Percentiles rank a stretch among this genome's conserved stretches.
These are phyloP conservation scores for Rhingia campestris DNA, from an alignment of 2,888 invertebrate species.

Conservation along the genomic window DNA sequence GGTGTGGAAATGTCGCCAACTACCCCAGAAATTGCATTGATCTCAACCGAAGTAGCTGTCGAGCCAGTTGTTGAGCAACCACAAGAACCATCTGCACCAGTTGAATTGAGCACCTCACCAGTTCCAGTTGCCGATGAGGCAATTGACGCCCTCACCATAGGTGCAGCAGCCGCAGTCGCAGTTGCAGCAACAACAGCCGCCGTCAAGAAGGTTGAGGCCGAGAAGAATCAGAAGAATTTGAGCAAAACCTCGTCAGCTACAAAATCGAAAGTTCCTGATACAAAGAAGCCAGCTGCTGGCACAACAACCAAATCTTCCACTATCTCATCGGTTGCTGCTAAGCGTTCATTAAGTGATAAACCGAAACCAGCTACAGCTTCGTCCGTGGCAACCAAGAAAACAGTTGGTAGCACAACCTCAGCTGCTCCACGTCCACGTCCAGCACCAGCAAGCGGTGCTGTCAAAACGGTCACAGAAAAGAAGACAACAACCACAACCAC, in stretches of 20 bases:
- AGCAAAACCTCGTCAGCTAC: conserved; percentile 66
- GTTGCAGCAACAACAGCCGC: conserved; percentile 50
- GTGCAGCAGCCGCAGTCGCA: conserved; percentile 50
- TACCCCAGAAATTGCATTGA: not conserved
- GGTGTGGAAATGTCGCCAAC: conserved; percentile 59
- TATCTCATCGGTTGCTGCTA: conserved; percentile 44
- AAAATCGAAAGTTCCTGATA: conserved; percentile 73
- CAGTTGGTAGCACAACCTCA: conserved; percentile 38
- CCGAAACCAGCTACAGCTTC: conserved; percentile 45
- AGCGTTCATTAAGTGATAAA: conserved; percentile 54
- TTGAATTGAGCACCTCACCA: conserved; percentile 23
- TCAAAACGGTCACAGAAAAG: conserved; percentile 46
- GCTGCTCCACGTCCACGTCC: conserved; percentile 65
- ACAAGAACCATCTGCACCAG: conserved; percentile 14
- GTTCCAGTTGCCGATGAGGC: conserved; percentile 40
- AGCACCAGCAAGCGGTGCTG: conserved; percentile 32
- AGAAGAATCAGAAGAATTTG: conserved; percentile 70
- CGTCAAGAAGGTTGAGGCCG: conserved; percentile 62
- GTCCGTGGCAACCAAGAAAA: conserved; percentile 52
- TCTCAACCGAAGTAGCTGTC: not conserved
- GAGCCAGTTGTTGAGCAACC: conserved; percentile 29
- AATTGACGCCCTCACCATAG: conserved; percentile 28
- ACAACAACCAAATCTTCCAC: conserved; percentile 36
- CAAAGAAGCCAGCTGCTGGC: conserved; percentile 56
- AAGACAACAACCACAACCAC: conserved; percentile 49